A percentile compares a stretch with the other conserved stretches of the same genome.
Conservation (phyloP, 2,113 vertebrate species). For the Marcusenius ussheri region DNA sequence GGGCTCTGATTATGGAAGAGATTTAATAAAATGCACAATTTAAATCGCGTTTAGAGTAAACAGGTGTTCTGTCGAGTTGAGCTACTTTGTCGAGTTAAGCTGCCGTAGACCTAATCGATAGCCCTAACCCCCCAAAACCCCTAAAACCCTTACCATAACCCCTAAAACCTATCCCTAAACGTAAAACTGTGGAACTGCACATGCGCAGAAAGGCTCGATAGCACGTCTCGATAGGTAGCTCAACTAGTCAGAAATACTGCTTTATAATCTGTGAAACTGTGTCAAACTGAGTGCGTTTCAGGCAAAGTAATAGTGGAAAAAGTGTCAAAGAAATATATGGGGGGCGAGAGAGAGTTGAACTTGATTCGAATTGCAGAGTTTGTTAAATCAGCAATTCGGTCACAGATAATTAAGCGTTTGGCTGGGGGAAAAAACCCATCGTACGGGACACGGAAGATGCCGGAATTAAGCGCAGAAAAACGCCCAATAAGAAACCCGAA, state of each 20-base stretch:
- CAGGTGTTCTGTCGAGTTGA: too few species aligned
- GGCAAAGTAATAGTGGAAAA: neutral
- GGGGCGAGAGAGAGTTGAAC: neutral
- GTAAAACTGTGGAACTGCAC: too few species aligned
- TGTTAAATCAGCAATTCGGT: neutral
- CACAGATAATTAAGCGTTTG: neutral
- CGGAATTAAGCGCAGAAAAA: neutral
- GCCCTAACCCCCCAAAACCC: too few species aligned
- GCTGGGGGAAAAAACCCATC: neutral
- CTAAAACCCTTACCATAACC: too few species aligned
- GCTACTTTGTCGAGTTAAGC: too few species aligned
- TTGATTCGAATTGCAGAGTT: neutral
- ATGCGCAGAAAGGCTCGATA: too few species aligned
- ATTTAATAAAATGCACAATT: neutral
- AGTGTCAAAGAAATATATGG: neutral
- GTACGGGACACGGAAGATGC: neutral
- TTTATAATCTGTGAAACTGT: neutral
- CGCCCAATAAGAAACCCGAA: neutral
- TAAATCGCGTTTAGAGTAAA: neutral
- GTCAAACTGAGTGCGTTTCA: neutral
- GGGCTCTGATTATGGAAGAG: neutral
- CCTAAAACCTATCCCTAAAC: too few species aligned
- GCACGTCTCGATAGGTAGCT: too few species aligned
- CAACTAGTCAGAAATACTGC: neutral
- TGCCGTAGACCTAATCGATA: too few species aligned